Percentiles rank a stretch among this genome's conserved stretches.
Evolutionary conservation across 2,888 invertebrate species (phyloP).

Genomic region (Callinectes sapidus): DNA sequence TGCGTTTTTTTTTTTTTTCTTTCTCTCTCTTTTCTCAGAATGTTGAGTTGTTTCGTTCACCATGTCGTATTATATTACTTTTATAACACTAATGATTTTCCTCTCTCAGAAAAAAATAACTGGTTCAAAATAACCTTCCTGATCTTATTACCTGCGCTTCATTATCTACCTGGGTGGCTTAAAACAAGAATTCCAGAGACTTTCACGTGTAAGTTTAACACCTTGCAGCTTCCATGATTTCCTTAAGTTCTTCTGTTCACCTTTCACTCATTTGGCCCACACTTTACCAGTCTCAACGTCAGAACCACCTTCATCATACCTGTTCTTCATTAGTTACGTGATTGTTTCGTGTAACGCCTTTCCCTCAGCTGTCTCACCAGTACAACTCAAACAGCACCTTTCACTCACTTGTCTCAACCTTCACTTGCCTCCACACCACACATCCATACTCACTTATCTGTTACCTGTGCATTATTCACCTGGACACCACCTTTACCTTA

Average conservation of each 20-base stretch:
- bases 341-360: not conserved
- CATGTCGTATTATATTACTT: not conserved
- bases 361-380: not conserved
- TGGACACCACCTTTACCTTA: too few relatives aligned
- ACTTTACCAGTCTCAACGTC: too few relatives aligned
- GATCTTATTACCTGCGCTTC: not conserved
- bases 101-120: too few relatives aligned
- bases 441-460: not conserved
- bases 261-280: too few relatives aligned
- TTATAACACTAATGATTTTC: not conserved
- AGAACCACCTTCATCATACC: too few relatives aligned
- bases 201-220: too few relatives aligned
- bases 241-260: too few relatives aligned
- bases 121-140: not conserved
- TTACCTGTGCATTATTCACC: too few relatives aligned
- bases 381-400: not conserved
- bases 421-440: not conserved
- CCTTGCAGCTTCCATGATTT: too few relatives aligned
- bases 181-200: not conserved
- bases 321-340: too few relatives aligned
- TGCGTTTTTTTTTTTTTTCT: not conserved
- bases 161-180: not conserved
- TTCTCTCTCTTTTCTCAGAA: not conserved
- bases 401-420: not conserved
- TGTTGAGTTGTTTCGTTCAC: not conserved